Evolutionary conservation across 2,888 invertebrate genomes (phyloP), one percentile per base, ranked within the genome.

Genomic region (Drosophila subquinaria): DNA sequence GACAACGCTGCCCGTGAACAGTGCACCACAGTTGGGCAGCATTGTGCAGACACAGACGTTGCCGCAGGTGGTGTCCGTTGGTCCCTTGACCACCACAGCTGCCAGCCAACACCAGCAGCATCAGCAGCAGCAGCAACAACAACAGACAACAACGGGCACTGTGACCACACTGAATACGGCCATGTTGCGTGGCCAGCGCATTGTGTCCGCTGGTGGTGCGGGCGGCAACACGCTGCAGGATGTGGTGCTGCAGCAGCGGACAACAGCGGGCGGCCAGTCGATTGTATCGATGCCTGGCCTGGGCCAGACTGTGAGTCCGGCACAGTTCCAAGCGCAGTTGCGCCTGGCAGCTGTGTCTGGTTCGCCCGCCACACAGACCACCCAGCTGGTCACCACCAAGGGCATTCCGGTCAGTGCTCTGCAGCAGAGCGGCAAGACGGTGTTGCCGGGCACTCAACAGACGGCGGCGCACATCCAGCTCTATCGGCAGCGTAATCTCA

Each of bases 11-110:
- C 90, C 92, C 0, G 90, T 88, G 1, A 86, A 89, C 33, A 85
- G 88, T 3, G 81, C 92, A 0, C 90, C 90, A 15, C 90, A 90
- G 13, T 81, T 90, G 68, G 90, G 90, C 17, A 91, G 92, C 56
- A 86, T 93, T 57, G 92, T 93, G 4, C 93, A 93, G 62, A 92
- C 93, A 0, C 86, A 92, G 51, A 81, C 90, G 62, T 55, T 92
- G 62, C 92, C 93, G 0, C 93, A 93, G 75, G 92, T 94, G 36
- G 93, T 94, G 2, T 92, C 93, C 15, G 92, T 94, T 47, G 91
- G 94, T 61, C 92, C 93, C 45, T 73, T 93, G 65, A 90, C 94
- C 83, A 90, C 94, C 76, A 87, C 93, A 45, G 90, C 92, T 88
- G 88, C 9, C 79, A 92, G 63, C 91, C 89, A 80, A 47, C 82